These are phyloP conservation scores for Aleiodes alternator DNA, from an alignment of 2,888 invertebrate genomes.

Conservation along the genomic window DNA sequence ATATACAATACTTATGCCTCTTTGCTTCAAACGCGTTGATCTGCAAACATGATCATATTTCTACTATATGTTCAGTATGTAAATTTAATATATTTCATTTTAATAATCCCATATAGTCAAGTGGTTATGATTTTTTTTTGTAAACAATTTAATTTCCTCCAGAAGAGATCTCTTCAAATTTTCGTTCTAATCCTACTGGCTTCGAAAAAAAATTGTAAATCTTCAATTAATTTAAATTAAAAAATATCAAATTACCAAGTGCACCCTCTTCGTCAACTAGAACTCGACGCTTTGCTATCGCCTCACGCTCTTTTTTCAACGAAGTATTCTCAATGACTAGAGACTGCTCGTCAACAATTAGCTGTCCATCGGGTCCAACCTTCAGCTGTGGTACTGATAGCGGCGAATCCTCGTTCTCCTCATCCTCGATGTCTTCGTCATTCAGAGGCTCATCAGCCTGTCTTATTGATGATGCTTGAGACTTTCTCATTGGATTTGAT, in stretches of 20 bases:
- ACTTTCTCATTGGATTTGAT: conserved; percentile 82
- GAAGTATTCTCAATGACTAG: conserved; percentile 86
- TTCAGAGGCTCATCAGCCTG: neutral
- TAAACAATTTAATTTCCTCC: too few species aligned
- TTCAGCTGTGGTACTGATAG: conserved; percentile 90
- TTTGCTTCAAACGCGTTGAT: too few species aligned
- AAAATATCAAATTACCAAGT: conserved; percentile 57
- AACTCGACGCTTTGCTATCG: conserved; percentile 81
- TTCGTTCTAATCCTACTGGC: too few species aligned
- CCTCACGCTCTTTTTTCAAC: conserved; percentile 79
- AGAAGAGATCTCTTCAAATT: too few species aligned
- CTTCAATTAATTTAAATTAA: too few species aligned
- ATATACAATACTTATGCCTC: too few species aligned
- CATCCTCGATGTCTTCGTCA: conserved; percentile 69
- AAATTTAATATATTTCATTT: too few species aligned
- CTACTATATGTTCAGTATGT: too few species aligned
- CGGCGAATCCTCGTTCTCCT: conserved; percentile 71
- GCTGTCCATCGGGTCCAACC: conserved; percentile 89
- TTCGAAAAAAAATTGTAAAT: too few species aligned
- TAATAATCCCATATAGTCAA: too few species aligned
- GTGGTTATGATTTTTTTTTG: too few species aligned
- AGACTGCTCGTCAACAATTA: conserved; percentile 90
- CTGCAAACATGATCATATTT: too few species aligned
- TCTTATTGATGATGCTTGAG: conserved; percentile 54
- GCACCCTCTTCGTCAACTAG: conserved; percentile 79